Base-by-base conservation (phyloP, 2,113 vertebrate species). In the Entomyzon cyanotis region DNA sequence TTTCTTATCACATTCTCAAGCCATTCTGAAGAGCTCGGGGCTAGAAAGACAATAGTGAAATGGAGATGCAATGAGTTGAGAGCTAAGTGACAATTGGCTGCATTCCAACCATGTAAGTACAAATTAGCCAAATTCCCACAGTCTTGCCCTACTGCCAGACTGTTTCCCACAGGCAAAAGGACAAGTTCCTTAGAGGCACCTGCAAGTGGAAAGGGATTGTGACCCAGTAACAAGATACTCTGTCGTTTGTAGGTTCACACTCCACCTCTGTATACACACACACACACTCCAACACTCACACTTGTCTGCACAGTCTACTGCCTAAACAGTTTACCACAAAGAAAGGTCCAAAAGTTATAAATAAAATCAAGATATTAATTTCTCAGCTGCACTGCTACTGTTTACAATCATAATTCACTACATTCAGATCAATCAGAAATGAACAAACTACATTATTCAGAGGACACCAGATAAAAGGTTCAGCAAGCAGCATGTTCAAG, bases 81-180 rank as follows among this genome's bases (percentile, higher is more conserved):
- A 77, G 85, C 88, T 90, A 63, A 68, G 75, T 81, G 83, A 85
- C 90, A 95, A 93, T 5, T 86, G 85, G 71, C 90, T 81, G 80
- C 94, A 53, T 94, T 90, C 88, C 83, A 94, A n/a, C 56, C 60
- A 15, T 23, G 3, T 55, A 77, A 93, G n/a, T 56, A 77, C 62
- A 91, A 94, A 88, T 93, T 88, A 93, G 82, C 68, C 64, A 75
- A 87, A 95, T 77, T 96, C 82, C 78, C 87, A 86, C 56, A 88
- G 60, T 39, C 82, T 67, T 84, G 79, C 68, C 79, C 88, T 78
- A 84, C 50, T 76, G 91, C 55, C 84, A 89, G 60, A 46, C 53
- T 83, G 53, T 70, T 88, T 96, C 90, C 90, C 92, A 94, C 79
- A 94, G 59, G 50, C 89, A 86, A 92, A 88, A 60, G 76, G 52